Percentiles rank a stretch among this genome's conserved stretches.
Conservation (phyloP, 2,888 invertebrate species). For the Tachina lurida region DNA sequence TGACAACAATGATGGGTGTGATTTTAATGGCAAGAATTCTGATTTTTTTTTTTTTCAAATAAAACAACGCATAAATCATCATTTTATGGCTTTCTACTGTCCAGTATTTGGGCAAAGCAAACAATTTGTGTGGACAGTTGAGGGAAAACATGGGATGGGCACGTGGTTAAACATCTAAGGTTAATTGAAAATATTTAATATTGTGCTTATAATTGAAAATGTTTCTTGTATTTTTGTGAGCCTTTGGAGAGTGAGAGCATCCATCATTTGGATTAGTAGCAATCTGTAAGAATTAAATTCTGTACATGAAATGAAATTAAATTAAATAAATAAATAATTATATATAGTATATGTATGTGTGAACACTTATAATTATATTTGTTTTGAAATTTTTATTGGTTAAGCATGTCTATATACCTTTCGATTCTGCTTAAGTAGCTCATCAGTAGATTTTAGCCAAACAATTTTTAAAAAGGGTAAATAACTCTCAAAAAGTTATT, state of each 20-base stretch:
- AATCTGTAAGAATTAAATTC: neutral
- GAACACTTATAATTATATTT: too few relatives aligned
- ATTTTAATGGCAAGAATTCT: slow-evolving; percentile 80
- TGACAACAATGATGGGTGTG: slow-evolving; percentile 77
- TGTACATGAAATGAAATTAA: neutral
- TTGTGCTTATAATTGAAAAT: slow-evolving; percentile 65
- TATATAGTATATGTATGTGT: too few relatives aligned
- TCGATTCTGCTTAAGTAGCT: too few relatives aligned
- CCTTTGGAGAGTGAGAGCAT: slow-evolving; percentile 21
- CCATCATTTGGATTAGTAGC: neutral
- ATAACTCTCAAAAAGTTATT: too few relatives aligned
- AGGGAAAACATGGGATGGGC: slow-evolving; percentile 72
- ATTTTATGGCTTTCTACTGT: slow-evolving; percentile 75
- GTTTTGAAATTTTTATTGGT: too few relatives aligned
- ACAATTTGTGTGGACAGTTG: slow-evolving; percentile 72
- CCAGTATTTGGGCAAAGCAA: slow-evolving; percentile 52
- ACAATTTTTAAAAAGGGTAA: too few relatives aligned
- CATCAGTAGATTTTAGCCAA: too few relatives aligned
- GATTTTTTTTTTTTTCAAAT: slow-evolving; percentile 77
- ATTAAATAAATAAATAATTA: too few relatives aligned
- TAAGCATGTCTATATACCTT: too few relatives aligned
- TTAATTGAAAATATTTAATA: slow-evolving; percentile 70
- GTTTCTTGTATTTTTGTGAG: slow-evolving; percentile 60
- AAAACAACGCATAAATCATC: slow-evolving; percentile 82
- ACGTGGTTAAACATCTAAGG: slow-evolving; percentile 70